phyloP scores from a whole-genome alignment of 2,113 vertebrate species.

The Tyto alba region DNA sequence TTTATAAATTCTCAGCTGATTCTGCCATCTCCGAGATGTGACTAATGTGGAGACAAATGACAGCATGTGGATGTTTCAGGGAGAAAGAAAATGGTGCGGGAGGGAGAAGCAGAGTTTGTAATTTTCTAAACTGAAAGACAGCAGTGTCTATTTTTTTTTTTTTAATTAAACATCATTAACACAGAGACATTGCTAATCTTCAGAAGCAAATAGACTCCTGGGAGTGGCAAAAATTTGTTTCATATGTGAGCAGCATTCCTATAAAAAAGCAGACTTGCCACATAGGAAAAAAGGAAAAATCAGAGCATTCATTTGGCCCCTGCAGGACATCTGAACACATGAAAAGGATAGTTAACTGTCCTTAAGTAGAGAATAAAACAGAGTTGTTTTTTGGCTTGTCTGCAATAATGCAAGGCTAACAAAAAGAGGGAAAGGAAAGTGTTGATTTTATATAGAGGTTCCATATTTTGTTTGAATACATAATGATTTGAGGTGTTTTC shows the following conservation, averaged over 20 bases:
- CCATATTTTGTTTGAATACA: background rate
- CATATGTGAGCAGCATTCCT: background rate
- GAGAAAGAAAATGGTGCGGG: background rate
- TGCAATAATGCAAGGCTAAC: background rate
- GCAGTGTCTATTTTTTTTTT: background rate
- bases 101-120: background rate
- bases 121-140: background rate
- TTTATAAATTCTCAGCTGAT: slow-evolving; percentile 24
- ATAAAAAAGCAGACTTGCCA: background rate
- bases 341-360: background rate
- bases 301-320: background rate
- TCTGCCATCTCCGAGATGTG: background rate
- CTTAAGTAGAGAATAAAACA: background rate
- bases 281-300: background rate
- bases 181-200: background rate
- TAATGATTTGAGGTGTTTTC: background rate
- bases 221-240: background rate
- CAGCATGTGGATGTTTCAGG: background rate
- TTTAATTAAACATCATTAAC: background rate
- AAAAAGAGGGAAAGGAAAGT: background rate
- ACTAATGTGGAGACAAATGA: slow-evolving; percentile 1
- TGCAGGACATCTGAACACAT: background rate
- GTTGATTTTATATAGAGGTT: background rate
- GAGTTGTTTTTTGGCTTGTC: background rate
- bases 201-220: background rate